These are phyloP conservation scores for Gopherus evgoodei DNA, from an alignment of 2,113 vertebrate genomes.

Conservation along the genomic window DNA sequence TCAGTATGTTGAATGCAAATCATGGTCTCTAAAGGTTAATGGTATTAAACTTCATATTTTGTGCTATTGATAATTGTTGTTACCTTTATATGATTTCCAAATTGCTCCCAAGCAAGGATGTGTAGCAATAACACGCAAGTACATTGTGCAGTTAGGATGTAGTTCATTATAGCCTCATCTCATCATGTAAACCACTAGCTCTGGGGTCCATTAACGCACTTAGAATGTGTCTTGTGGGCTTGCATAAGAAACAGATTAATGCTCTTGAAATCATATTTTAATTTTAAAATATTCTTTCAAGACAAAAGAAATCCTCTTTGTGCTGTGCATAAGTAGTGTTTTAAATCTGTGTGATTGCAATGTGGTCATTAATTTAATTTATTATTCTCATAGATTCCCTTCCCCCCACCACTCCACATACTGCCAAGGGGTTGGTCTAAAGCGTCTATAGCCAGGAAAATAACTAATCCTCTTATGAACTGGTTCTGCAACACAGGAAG, in stretches of 20 bases:
- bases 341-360: constrained; percentile 69
- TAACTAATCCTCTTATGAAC: background rate
- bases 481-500: background rate
- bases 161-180: constrained; percentile 65
- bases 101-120: constrained; percentile 56
- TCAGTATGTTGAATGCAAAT: background rate
- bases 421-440: constrained; percentile 48
- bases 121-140: constrained; percentile 62
- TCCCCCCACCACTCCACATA: background rate
- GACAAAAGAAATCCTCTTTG: constrained; percentile 50
- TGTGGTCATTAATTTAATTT: constrained; percentile 74
- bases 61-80: constrained; percentile 11
- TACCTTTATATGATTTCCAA: constrained; percentile 62
- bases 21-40: constrained; percentile 7
- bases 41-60: constrained; percentile 26
- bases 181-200: constrained; percentile 48
- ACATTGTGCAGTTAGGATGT: constrained; percentile 56
- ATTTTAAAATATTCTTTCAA: constrained; percentile 74
- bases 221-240: constrained; percentile 57
- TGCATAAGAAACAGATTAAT: constrained; percentile 67
- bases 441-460: constrained; percentile 23
- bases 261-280: constrained; percentile 67
- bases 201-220: constrained; percentile 57
- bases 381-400: constrained; percentile 69
- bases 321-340: constrained; percentile 58